A percentile compares a stretch with the other conserved stretches of the same genome.
phyloP scores from a whole-genome alignment of 1,140 invertebrate species.

The Gonioctena quinquepunctata region DNA sequence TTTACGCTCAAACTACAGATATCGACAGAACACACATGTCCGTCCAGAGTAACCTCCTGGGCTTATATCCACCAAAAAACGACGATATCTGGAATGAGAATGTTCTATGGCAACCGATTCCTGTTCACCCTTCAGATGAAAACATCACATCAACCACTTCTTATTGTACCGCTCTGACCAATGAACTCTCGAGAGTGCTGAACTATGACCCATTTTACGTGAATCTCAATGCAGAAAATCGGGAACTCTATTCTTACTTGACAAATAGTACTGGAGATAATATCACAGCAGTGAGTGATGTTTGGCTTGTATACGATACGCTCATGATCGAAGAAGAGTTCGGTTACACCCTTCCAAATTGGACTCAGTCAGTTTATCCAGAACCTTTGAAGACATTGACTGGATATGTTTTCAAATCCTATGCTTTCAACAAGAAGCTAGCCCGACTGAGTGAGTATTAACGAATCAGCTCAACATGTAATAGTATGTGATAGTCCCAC shows the following conservation, averaged over 20 bases:
- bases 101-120: conserved; percentile 62
- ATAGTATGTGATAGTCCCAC: too few relatives aligned
- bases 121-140: conserved; percentile 28
- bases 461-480: too few relatives aligned
- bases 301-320: neutral
- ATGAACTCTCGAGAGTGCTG: neutral
- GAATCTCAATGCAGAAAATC: neutral
- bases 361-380: neutral
- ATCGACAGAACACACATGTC: conserved; percentile 63
- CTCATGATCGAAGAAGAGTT: neutral
- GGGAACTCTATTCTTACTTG: neutral
- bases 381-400: neutral
- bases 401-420: neutral
- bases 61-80: conserved; percentile 58
- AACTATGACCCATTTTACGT: neutral
- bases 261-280: neutral
- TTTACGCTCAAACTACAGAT: conserved; percentile 38
- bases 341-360: neutral
- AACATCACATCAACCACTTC: neutral
- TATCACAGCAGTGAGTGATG: neutral
- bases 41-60: conserved; percentile 58
- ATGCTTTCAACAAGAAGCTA: neutral
- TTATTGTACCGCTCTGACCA: neutral
- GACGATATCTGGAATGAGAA: conserved; percentile 57
- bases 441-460: neutral